Conservation (phyloP, 2,888 invertebrate species). For the Eupithecia subfuscata region DNA sequence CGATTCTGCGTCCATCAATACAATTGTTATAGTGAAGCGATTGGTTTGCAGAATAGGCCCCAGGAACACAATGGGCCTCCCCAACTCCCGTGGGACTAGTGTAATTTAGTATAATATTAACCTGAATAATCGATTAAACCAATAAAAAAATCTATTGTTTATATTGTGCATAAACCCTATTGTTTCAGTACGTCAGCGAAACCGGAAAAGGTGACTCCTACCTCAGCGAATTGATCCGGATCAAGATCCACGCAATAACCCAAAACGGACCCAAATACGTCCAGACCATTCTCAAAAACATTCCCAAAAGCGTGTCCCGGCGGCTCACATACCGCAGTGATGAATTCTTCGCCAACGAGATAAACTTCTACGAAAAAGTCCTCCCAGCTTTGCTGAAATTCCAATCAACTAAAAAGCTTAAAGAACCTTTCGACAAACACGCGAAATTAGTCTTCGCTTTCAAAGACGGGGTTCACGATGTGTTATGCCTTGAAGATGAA, state of each 20-base stretch:
- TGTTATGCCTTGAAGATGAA: conserved; percentile 83
- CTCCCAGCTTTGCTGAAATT: conserved; percentile 77
- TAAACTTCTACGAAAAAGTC: conserved; percentile 85
- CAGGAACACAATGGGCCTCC: too few relatives aligned
- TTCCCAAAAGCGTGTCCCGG: conserved; percentile 86
- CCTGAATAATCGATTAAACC: too few relatives aligned
- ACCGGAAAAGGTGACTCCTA: conserved; percentile 88
- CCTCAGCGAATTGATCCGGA: conserved; percentile 85
- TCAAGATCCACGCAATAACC: conserved; percentile 80
- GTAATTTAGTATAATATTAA: too few relatives aligned
- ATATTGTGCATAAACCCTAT: too few relatives aligned
- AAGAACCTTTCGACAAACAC: conserved; percentile 81
- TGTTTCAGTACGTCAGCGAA: conserved; percentile 69
- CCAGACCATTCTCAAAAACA: conserved; percentile 86
- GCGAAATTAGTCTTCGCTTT: conserved; percentile 74
- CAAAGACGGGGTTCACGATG: conserved; percentile 82
- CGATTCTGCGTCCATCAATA: too few relatives aligned
- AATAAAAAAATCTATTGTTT: too few relatives aligned
- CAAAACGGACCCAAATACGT: conserved; percentile 61
- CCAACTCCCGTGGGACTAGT: too few relatives aligned
- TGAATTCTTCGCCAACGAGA: conserved; percentile 89
- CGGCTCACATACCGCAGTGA: conserved; percentile 86
- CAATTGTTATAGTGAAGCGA: too few relatives aligned
- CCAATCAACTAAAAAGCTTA: conserved; percentile 63
- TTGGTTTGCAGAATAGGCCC: too few relatives aligned